Conservation (phyloP, 2,888 invertebrate genomes). For the Leucozona laternaria region DNA sequence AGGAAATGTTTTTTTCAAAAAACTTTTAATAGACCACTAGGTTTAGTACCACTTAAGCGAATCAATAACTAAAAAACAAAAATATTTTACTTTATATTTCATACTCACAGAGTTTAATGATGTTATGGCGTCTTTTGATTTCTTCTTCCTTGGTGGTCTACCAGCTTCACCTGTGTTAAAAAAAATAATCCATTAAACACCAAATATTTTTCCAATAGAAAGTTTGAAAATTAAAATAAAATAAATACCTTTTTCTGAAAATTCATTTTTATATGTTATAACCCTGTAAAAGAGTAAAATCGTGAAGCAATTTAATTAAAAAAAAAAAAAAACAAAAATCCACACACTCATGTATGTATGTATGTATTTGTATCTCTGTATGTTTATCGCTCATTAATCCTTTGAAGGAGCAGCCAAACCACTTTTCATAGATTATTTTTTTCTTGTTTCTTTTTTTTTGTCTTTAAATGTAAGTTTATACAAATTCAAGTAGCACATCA, state of each 20-base stretch:
- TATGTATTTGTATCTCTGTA: neutral
- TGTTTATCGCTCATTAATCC: conserved; percentile 25
- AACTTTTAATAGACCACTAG: neutral
- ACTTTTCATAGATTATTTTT: neutral
- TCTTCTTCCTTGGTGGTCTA: conserved; percentile 83
- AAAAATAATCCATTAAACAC: neutral
- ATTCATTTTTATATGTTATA: conserved; percentile 67
- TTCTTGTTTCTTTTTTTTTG: conserved; percentile 37
- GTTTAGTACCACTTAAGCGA: conserved; percentile 27
- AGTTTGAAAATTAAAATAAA: neutral
- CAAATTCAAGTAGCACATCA: conserved; percentile 35
- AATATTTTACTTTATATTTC: neutral
- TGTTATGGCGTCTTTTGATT: conserved; percentile 80
- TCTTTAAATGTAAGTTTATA: conserved; percentile 23
- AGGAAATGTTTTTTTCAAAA: no score
- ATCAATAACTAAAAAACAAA: conserved; percentile 23
- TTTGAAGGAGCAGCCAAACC: conserved; percentile 62
- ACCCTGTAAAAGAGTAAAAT: conserved; percentile 76
- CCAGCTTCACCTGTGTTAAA: conserved; percentile 80
- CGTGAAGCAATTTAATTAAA: conserved; percentile 77
- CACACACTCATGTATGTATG: conserved; percentile 26
- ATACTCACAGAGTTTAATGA: conserved; percentile 76
- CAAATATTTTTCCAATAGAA: neutral
- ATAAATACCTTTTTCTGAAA: conserved; percentile 71
- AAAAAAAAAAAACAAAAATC: conserved; percentile 36